Evolutionary conservation across 2,888 invertebrate species (phyloP).

Genomic region (Odontocolon sp.): DNA sequence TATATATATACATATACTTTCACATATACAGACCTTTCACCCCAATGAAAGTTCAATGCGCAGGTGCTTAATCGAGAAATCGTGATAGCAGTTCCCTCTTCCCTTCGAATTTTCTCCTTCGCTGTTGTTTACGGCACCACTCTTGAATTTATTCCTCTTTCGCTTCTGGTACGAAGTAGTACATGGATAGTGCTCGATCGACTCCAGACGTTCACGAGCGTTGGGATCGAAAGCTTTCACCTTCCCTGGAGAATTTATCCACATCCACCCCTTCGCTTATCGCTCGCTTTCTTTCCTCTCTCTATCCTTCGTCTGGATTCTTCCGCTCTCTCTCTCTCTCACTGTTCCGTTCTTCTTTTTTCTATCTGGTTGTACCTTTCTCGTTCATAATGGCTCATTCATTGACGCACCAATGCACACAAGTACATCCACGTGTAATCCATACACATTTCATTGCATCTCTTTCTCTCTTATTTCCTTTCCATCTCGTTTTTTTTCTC

Average conservation of each 20-base stretch:
- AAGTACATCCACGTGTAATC: background rate
- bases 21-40: too few relatives aligned
- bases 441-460: background rate
- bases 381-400: constrained; percentile 1
- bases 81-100: background rate
- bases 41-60: background rate
- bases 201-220: background rate
- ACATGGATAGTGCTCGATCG: background rate
- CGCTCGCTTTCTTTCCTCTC: background rate
- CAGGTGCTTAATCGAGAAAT: constrained; percentile 1
- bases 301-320: background rate
- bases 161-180: background rate
- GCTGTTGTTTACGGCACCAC: constrained; percentile 26
- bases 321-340: background rate
- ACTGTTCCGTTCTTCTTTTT: constrained; percentile 1
- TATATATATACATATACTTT: background rate
- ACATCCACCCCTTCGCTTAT: background rate
- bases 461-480: background rate
- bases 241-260: background rate
- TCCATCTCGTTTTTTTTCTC: background rate
- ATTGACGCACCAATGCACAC: background rate
- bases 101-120: constrained; percentile 19
- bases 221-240: background rate
- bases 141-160: constrained; percentile 43
- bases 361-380: background rate